Percentiles rank a stretch among this genome's conserved stretches.
phyloP scores from a whole-genome alignment of 2,113 vertebrate genomes.

The Pristiophorus japonicus region DNA sequence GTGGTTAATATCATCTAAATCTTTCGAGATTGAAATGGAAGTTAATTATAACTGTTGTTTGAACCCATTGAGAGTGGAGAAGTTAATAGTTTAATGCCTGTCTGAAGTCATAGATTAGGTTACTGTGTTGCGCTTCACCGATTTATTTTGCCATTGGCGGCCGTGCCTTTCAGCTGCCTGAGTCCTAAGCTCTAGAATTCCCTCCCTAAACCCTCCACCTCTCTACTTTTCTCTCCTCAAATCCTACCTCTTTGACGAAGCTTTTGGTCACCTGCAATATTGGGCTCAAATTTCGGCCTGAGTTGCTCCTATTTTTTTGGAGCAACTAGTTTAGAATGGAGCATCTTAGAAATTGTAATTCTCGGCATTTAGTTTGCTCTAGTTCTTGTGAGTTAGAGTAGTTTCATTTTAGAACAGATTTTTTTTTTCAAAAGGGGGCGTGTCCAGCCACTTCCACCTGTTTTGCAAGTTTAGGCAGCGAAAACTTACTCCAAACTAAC shows the following conservation, averaged over 20 bases:
- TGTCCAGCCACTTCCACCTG: too few relatives aligned
- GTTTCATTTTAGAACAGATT: too few relatives aligned
- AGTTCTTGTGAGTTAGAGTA: too few relatives aligned
- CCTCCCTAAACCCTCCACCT: neutral
- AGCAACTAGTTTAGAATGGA: too few relatives aligned
- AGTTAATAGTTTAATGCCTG: neutral
- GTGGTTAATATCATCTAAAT: neutral
- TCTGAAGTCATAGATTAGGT: too few relatives aligned
- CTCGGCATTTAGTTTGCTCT: too few relatives aligned
- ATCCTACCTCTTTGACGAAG: neutral
- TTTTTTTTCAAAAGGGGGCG: too few relatives aligned
- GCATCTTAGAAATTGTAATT: too few relatives aligned
- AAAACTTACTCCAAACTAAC: too few relatives aligned
- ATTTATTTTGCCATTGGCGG: neutral
- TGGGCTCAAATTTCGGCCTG: too few relatives aligned
- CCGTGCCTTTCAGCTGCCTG: neutral
- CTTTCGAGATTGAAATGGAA: neutral
- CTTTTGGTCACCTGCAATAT: neutral
- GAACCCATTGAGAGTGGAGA: neutral
- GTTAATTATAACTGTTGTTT: neutral
- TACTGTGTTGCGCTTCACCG: neutral
- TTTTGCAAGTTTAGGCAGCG: too few relatives aligned
- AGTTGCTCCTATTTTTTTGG: too few relatives aligned
- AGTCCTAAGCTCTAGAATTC: neutral
- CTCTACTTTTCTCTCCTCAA: neutral